Conservation (phyloP, 1,140 invertebrate genomes). For the Halictus rubicundus region DNA sequence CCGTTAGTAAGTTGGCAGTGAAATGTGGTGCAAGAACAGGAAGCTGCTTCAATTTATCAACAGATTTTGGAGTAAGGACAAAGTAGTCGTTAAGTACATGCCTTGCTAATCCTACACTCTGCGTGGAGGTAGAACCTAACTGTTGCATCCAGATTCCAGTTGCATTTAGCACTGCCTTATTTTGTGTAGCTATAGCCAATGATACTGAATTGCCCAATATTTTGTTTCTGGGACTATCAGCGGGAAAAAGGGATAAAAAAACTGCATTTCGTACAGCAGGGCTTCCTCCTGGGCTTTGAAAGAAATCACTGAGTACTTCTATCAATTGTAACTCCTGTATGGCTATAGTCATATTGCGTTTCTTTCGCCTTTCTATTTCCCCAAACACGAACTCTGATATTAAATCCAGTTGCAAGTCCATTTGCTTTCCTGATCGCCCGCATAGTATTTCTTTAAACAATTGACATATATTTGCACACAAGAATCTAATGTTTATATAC, state of each 20-base stretch:
- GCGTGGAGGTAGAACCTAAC: constrained; percentile 87
- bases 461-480: constrained; percentile 1
- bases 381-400: constrained; percentile 92
- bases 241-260: constrained; percentile 88
- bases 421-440: constrained; percentile 81
- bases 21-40: constrained; percentile 88
- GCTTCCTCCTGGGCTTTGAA: constrained; percentile 84
- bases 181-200: constrained; percentile 87
- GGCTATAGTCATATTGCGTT: constrained; percentile 80
- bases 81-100: constrained; percentile 91
- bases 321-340: constrained; percentile 89
- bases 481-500: constrained; percentile 2
- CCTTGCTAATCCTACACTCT: constrained; percentile 86
- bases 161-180: constrained; percentile 86
- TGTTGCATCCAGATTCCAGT: constrained; percentile 93
- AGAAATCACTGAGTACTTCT: constrained; percentile 88
- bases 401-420: constrained; percentile 86
- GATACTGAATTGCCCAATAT: constrained; percentile 90
- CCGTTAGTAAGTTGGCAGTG: constrained; percentile 89
- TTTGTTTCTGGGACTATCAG: constrained; percentile 84
- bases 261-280: constrained; percentile 90
- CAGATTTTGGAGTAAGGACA: constrained; percentile 84
- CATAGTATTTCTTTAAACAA: constrained; percentile 78
- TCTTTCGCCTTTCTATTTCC: constrained; percentile 86
- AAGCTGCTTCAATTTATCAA: constrained; percentile 84